Evolutionary conservation across 2,797 vertebrate genomes (phyloP), one percentile per base, ranked within the genome.

Genomic region (Muscicapa comitata): DNA sequence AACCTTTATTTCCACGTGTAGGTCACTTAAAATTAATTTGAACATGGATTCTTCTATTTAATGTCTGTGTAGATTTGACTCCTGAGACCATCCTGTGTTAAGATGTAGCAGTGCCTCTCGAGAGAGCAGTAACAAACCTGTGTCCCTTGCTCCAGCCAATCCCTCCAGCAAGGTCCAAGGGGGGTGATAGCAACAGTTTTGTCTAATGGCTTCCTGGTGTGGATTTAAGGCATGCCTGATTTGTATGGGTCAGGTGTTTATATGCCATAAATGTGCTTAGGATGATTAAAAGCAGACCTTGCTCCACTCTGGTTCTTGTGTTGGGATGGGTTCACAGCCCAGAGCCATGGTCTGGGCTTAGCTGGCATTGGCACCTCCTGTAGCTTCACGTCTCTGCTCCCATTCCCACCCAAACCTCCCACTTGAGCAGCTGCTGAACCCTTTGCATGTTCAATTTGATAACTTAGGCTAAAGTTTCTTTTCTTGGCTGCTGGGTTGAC

Each of bases 71-170:
- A 16, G 63, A 29, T 35, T 66, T 66, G 28, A 21, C 26, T 55
- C 5, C 0, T 5, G 14, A 35, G 26, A 25, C 11, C 23, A 4
- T 45, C 38, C 21, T 7, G 6, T 33, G 31, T 35, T 76, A 26
- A 59, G 42, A 62, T 68, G 33, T 21, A 48, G 55, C 68, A 7
- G 17, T 72, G 45, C 37, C 26, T 16, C 2, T 0, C 48, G 75
- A 40, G 54, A 51, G 35, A 42, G 28, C 1, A 42, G 33, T 28
- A 21, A 71, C 4, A 5, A 67, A 55, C 8, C 25, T 68, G 31
- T 4, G 0, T 12, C 40, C 29, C 42, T 35, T n/a, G 24, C 0
- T 0, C 43, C 3, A 6, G 63, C 25, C 5, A 7, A 17, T 72
- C 25, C 40, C 26, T 24, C 21, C 63, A 48, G 42, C 1, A 3